Conservation (phyloP, 2,888 invertebrate species). For the Euplexia lucipara region DNA sequence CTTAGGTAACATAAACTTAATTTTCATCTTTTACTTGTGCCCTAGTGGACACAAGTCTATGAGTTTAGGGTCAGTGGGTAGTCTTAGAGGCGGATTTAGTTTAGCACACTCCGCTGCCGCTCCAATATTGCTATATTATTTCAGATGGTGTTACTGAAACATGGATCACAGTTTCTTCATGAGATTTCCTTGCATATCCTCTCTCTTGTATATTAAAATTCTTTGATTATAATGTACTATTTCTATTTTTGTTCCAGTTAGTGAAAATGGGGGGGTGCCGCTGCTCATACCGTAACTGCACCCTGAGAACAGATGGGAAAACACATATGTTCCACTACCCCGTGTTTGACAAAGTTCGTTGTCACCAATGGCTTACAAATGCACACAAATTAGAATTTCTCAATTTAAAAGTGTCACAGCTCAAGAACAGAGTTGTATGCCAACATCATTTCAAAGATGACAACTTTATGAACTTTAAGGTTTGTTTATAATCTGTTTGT, state of each 20-base stretch:
- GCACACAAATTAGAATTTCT: constrained; percentile 88
- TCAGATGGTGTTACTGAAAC: too few species aligned
- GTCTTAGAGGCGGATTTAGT: too few species aligned
- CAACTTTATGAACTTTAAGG: constrained; percentile 89
- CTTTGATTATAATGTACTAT: neutral
- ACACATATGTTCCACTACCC: constrained; percentile 92
- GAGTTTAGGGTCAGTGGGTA: too few species aligned
- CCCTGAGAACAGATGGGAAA: constrained; percentile 86
- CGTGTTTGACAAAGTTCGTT: constrained; percentile 90
- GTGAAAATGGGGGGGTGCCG: constrained; percentile 91
- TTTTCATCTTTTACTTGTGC: too few species aligned
- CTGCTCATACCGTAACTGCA: constrained; percentile 91
- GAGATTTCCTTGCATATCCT: too few species aligned
- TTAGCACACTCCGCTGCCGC: too few species aligned
- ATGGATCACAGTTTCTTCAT: too few species aligned
- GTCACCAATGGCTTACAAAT: constrained; percentile 91
- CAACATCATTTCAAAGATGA: constrained; percentile 91
- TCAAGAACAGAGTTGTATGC: constrained; percentile 91
- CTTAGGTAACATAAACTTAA: too few species aligned
- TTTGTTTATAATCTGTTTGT: constrained; percentile 62
- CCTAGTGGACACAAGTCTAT: too few species aligned
- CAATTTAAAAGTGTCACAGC: constrained; percentile 89
- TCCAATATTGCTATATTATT: too few species aligned
- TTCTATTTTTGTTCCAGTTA: constrained; percentile 7
- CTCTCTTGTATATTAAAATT: too few species aligned